These are phyloP conservation scores for Lumbricus terrestris DNA, from an alignment of 2,888 invertebrate genomes.

Conservation along the genomic window DNA sequence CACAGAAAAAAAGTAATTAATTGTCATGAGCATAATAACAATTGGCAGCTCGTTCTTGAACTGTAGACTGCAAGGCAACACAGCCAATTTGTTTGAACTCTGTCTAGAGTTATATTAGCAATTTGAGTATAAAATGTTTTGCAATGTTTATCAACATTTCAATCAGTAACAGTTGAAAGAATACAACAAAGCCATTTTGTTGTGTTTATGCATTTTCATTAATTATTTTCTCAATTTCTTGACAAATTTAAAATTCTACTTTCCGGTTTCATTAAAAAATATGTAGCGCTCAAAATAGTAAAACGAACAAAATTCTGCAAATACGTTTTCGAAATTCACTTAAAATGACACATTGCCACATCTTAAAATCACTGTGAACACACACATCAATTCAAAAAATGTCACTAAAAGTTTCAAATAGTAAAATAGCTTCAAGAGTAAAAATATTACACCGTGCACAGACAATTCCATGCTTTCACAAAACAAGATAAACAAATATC, in stretches of 20 bases:
- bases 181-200: too few relatives aligned
- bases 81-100: not conserved
- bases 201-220: too few relatives aligned
- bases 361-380: not conserved
- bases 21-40: too few relatives aligned
- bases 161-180: too few relatives aligned
- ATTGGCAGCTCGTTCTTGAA: not conserved
- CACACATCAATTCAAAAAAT: not conserved
- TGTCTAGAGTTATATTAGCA: not conserved
- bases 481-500: not conserved
- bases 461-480: not conserved
- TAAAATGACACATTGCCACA: not conserved
- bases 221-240: not conserved
- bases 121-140: not conserved
- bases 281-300: not conserved
- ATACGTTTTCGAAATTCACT: not conserved
- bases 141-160: too few relatives aligned
- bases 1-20: too few relatives aligned
- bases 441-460: not conserved
- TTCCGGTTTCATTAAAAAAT: not conserved
- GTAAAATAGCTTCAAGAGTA: too few relatives aligned
- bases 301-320: not conserved
- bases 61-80: not conserved
- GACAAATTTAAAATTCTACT: not conserved
- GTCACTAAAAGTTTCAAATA: not conserved